Percentiles rank a stretch among this genome's conserved stretches.
phyloP scores from a whole-genome alignment of 2,113 vertebrate genomes.

The Lathamus discolor region DNA sequence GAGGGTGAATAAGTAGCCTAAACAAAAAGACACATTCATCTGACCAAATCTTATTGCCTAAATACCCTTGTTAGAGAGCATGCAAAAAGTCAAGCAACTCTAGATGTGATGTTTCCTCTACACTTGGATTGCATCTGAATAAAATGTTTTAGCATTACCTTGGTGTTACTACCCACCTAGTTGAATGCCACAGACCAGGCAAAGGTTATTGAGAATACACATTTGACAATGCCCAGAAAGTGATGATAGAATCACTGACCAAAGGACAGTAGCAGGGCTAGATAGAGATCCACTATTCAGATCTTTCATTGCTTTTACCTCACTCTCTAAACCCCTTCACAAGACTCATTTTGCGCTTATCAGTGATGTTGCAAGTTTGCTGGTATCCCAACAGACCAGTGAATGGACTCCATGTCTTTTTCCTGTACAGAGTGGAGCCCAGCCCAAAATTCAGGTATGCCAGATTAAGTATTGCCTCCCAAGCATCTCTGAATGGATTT shows the following conservation, averaged over 20 bases:
- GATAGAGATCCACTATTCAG: not conserved
- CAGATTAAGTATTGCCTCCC: not conserved
- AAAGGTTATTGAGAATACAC: not conserved
- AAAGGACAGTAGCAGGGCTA: not conserved
- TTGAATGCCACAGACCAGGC: not conserved
- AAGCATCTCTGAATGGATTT: not conserved
- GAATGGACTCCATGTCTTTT: not conserved
- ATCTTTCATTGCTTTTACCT: not conserved
- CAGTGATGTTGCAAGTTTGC: not conserved
- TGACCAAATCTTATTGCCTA: not conserved
- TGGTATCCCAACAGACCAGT: not conserved
- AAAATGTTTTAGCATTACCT: not conserved
- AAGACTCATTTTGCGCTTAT: not conserved
- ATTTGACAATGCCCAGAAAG: not conserved
- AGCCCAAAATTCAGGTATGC: not conserved
- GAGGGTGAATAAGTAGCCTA: not conserved
- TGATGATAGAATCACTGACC: not conserved
- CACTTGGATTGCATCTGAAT: not conserved
- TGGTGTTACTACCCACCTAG: not conserved
- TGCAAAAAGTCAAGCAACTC: not conserved
- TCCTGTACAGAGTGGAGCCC: not conserved
- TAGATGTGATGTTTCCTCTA: not conserved
- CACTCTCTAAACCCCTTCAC: not conserved
- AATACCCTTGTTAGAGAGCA: not conserved
- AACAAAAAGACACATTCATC: not conserved